Evolutionary conservation across 30 jellyfish, hydroid and myxozoan species (phyloP), one percentile per base, ranked within the genome.

Genomic region (Chrysaora quinquecirrha): DNA sequence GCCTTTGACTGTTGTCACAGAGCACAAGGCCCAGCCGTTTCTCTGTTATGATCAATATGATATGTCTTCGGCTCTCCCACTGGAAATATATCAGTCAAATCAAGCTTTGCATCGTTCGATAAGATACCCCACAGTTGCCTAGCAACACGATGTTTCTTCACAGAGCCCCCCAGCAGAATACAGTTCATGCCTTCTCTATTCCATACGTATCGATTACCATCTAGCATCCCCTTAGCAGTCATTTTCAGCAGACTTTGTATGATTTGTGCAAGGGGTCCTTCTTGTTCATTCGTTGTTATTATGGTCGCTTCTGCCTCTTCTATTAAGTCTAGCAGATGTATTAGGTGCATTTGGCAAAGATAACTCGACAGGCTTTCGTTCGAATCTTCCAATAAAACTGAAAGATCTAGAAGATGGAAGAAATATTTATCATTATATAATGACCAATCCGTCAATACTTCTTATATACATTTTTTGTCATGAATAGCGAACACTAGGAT

Each of bases 291-390:
- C 1, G 97, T 89, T 10, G 84, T 72, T 16, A 89, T 82, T 6
- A 89, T 74, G 3, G 86, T 79, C 4, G 97, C 97, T 52, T 89
- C 97, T 20, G 95, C 97, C 24, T 60, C 83, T 58, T 89, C 97
- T 21, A 89, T 76, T 47, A 89, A 34, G 48, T 82, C 94, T 24
- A 82, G 73, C 31, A 74, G 83, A 56, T 89, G 83, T 0, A 82
- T 12, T 25, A 73, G 66, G 34, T 89, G 88, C 95, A 77, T 87
- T 65, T 77, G 91, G 48, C 81, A 64, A 22, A 65, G 76, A 24
- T 81, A 81, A 19, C 73, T 29, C 10, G 91, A 81, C 24, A 81
- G 28, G 31, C 81, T 63, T 31, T 78, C 93, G 11, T 35, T 50
- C 52, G 83, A 70, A 27, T 87, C 96, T 46, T 81, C 82, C 9